Evolutionary conservation across 1,140 invertebrate species (phyloP), one percentile per base, ranked within the genome.

Genomic region (Cyphomyrmex costatus): DNA sequence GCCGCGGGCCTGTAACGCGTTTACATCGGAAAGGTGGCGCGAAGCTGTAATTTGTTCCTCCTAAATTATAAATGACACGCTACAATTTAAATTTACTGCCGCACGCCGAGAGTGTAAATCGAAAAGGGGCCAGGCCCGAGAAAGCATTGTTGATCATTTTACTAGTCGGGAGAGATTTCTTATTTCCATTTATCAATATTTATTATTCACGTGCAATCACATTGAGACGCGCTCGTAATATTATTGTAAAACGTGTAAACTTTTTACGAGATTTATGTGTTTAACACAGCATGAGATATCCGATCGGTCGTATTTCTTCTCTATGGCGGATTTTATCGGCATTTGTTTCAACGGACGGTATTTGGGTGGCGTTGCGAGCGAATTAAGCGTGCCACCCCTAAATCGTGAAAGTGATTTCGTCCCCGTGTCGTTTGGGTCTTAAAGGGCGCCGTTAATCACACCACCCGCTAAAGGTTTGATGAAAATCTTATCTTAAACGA

Each of bases 401-500:
- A 83, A 83, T 83, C 79, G 68, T 74, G 33, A 24, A 56, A 85
- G 49, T 74, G 77, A 87, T 79, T 68, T 60, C 68, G 49, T 46
- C 56, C 24, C 30, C 58, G 60, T 63, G 85, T 56, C 73, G 58
- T 56, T 27, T 53, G 33, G 70, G 49, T 46, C 61, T 84, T 86
- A 71, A 84, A 84, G 66, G 66, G 60, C 19, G 77, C 63, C 85
- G 89, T 91, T 90, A 91, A 88, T 90, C 86, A 88, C 74, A 24
- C 49, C 51, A 36, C 24, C 8, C 56, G 83, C 78, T 82, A 76
- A 91, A 85, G 65, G 88, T 88, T 85, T 58, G 90, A 91, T 89
- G 86, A 89, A 79, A 91, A 90, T 91, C 88, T 91, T 91, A 91
- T 91, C 90, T 91, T 91, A 91, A 91, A 91, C 88, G 86, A 84